Conservation (phyloP, 1,140 invertebrate genomes). For the Chrysomallon squamiferum region DNA sequence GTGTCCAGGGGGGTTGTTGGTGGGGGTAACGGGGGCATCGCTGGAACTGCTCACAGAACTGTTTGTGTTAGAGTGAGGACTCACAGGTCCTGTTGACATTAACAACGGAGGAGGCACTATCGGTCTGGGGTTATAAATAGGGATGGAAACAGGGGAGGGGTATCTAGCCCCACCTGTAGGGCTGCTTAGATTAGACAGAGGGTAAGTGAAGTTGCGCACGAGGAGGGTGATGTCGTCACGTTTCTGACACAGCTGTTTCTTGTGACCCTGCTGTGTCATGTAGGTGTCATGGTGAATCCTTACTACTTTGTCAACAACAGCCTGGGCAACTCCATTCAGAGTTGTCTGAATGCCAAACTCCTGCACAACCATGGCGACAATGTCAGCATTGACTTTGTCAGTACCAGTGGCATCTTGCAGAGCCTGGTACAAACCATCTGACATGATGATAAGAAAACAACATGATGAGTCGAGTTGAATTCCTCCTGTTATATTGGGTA, state of each 20-base stretch:
- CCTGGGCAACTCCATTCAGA: constrained; percentile 83
- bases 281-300: constrained; percentile 83
- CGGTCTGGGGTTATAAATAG: constrained; percentile 13
- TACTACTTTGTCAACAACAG: constrained; percentile 85
- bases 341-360: constrained; percentile 82
- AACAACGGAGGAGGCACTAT: neutral
- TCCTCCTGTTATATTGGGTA: constrained; percentile 80
- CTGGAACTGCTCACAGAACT: constrained; percentile 24
- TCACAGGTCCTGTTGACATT: constrained; percentile 3
- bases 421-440: constrained; percentile 82
- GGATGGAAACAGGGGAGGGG: constrained; percentile 26
- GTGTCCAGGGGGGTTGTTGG: constrained; percentile 15
- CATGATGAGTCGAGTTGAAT: constrained; percentile 78
- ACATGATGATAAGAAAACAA: constrained; percentile 85
- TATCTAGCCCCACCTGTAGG: constrained; percentile 32
- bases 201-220: constrained; percentile 86
- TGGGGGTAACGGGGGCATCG: constrained; percentile 13
- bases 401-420: constrained; percentile 81
- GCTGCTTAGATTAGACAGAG: constrained; percentile 68
- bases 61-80: constrained; percentile 8
- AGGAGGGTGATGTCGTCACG: constrained; percentile 84
- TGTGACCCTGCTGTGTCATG: constrained; percentile 62
- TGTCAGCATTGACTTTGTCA: constrained; percentile 55
- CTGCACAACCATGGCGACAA: constrained; percentile 59
- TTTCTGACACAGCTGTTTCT: constrained; percentile 63